phyloP scores from a whole-genome alignment of 1,140 invertebrate species.

The Formica selysi region DNA sequence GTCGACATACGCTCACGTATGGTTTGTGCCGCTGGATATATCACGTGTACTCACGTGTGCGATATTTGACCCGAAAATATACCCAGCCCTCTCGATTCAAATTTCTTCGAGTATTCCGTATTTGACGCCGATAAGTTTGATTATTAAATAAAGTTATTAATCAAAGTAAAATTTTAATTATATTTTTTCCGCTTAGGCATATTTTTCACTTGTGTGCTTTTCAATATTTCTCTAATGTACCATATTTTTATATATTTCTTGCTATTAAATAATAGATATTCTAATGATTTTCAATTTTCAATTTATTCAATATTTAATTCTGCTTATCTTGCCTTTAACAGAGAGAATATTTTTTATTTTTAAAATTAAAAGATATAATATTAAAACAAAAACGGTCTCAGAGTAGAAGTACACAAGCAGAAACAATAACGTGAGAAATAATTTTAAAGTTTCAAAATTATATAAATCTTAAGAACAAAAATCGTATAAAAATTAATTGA shows the following conservation, averaged over 20 bases:
- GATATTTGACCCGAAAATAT: slow-evolving; percentile 50
- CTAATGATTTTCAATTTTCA: background rate
- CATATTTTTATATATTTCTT: too few species aligned
- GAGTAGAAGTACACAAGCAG: too few species aligned
- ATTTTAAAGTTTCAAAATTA: background rate
- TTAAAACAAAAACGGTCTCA: too few species aligned
- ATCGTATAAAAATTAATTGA: background rate
- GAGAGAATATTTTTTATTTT: background rate
- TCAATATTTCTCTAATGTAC: slow-evolving; percentile 1
- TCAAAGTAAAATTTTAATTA: background rate
- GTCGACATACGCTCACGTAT: slow-evolving; percentile 72
- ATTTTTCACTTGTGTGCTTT: background rate
- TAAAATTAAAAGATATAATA: background rate
- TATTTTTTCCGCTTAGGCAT: background rate
- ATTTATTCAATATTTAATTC: background rate
- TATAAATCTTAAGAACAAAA: background rate
- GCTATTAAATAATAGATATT: too few species aligned
- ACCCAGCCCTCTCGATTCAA: slow-evolving; percentile 7
- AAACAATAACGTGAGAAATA: background rate
- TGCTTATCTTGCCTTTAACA: background rate
- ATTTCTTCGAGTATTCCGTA: slow-evolving; percentile 4
- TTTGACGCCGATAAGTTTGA: background rate
- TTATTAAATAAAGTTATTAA: background rate
- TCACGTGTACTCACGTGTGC: slow-evolving; percentile 60
- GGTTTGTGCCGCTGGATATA: slow-evolving; percentile 60